These are phyloP conservation scores for Drosophila buzzatii DNA, from an alignment of 2,888 invertebrate species.

Conservation along the genomic window DNA sequence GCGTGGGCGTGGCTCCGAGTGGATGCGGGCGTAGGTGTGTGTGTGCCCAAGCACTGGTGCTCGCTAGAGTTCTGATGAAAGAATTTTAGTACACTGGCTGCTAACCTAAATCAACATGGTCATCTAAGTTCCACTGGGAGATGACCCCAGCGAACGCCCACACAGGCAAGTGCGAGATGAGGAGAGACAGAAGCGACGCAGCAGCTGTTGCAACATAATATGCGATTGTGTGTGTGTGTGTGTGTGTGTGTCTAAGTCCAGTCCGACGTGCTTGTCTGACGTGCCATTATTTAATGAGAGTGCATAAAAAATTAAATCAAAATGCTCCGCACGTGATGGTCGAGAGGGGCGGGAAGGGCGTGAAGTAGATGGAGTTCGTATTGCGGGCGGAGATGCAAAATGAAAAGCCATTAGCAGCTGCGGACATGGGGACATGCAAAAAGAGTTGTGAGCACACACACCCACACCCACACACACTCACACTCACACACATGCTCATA, in stretches of 20 bases:
- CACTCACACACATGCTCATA: constrained; percentile 7
- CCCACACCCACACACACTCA: constrained; percentile 7
- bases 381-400: constrained; percentile 19
- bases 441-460: constrained; percentile 25
- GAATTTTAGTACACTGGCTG: constrained; percentile 44
- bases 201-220: constrained; percentile 48
- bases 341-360: not conserved
- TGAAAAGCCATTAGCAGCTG: constrained; percentile 53
- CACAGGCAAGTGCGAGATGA: not conserved
- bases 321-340: constrained; percentile 47
- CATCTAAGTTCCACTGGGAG: constrained; percentile 41
- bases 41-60: constrained; percentile 1
- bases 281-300: constrained; percentile 62
- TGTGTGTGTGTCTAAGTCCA: constrained; percentile 4
- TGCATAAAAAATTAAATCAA: constrained; percentile 67
- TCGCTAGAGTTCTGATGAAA: constrained; percentile 50
- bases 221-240: constrained; percentile 19
- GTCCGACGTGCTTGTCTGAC: constrained; percentile 30
- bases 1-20: not conserved
- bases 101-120: constrained; percentile 65
- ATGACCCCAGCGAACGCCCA: constrained; percentile 10
- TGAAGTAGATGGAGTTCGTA: not conserved
- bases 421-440: constrained; percentile 29
- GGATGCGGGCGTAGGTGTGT: not conserved
- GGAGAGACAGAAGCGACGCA: not conserved